Base-by-base conservation (phyloP, 1,140 invertebrate species). In the Ganaspis sp. region DNA sequence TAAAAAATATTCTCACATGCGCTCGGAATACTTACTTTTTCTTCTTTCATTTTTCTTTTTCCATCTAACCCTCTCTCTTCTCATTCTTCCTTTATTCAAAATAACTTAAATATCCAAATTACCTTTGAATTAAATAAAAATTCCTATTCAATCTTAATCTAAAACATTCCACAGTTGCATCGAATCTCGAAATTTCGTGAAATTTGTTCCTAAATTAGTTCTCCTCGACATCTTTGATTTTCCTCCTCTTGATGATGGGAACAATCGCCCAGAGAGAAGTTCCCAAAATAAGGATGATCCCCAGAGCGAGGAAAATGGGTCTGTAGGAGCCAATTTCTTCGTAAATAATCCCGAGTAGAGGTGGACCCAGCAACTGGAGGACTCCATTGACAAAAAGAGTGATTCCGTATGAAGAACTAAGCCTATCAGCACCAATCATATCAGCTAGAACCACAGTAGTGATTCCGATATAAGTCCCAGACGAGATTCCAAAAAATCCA, bases 371-470 rank as follows among this genome's bases (percentile, higher is more conserved):
- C 15, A 97, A 86, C 87, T 96, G 95, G 4, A 96, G 83, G 21
- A 96, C 92, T 3, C 95, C 96, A 85, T 96, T 96, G 11, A 96
- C 92, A 83, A 96, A 96, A 6, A 97, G 87, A 75, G 95, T 95
- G 23, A 97, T 95, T 12, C 95, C 95, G 78, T 96, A 97, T 0
- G 95, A 95, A 0, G 95, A 95, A 79, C 95, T 95, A 0, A 97
- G 84, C n/a, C 94, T 90, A 82, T 97, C 95, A 0, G 94, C 94
- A 0, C 96, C 96, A 1, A 97, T 86, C 93, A 96, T 94, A 85
- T 96, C 95, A 0, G 95, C 95, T 92, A 96, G 94, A 0, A 96
- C 95, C 29, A 96, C 93, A 5, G 95, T 95, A 0, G 95, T 96
- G 1, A 96, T 94, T 19, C 96, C 96, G 1, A 96, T 95, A 84